Evolutionary conservation across 2,113 vertebrate genomes (phyloP).

Genomic region (Rafetus swinhoei): DNA sequence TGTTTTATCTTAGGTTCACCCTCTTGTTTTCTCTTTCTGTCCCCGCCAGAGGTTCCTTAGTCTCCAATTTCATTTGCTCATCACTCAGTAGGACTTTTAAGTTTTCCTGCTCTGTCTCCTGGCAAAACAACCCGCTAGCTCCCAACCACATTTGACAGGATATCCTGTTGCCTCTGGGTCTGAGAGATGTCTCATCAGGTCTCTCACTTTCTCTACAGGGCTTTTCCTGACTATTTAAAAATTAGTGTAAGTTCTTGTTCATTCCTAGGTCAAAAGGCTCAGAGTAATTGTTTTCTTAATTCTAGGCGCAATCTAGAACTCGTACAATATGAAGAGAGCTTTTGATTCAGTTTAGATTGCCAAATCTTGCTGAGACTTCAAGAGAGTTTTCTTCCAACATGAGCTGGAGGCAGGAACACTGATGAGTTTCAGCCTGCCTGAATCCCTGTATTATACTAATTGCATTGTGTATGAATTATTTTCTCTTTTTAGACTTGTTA

Average conservation of each 20-base stretch:
- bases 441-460: conserved; percentile 29
- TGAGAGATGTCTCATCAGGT: background rate
- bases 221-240: background rate
- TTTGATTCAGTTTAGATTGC: background rate
- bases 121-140: background rate
- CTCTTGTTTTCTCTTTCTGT: background rate
- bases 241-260: background rate
- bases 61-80: background rate
- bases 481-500: background rate
- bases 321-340: background rate
- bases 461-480: conserved; percentile 16
- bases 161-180: background rate
- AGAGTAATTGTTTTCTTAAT: background rate
- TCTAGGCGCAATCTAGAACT: background rate
- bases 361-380: background rate
- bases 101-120: background rate
- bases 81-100: background rate
- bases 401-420: background rate
- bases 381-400: background rate
- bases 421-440: background rate
- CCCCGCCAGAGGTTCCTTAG: background rate
- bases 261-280: background rate
- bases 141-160: background rate
- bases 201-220: background rate
- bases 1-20: background rate